A percentile compares a stretch with the other conserved stretches of the same genome.
phyloP scores from a whole-genome alignment of 2,113 vertebrate species.

The Lota lota region DNA sequence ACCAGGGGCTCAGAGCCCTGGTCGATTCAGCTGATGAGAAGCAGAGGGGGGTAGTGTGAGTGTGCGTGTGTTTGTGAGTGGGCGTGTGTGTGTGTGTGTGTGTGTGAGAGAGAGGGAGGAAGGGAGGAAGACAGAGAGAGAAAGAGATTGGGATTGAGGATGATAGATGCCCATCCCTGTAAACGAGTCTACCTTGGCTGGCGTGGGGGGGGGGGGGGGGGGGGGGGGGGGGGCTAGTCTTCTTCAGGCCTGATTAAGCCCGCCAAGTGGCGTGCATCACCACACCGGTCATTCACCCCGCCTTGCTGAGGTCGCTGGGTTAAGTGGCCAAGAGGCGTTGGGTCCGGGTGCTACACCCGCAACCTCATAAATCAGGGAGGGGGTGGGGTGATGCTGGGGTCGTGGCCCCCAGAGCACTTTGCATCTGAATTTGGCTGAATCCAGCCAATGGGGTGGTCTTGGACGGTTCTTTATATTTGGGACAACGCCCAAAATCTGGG shows the following conservation, averaged over 20 bases:
- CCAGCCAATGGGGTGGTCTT: too few species aligned
- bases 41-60: conserved; percentile 18
- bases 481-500: too few species aligned
- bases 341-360: conserved; percentile 14
- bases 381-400: too few species aligned
- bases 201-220: too few species aligned
- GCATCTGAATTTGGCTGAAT: too few species aligned
- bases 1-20: conserved; percentile 51
- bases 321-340: conserved; percentile 50
- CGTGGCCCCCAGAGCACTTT: too few species aligned
- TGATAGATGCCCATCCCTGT: conserved; percentile 60
- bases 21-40: conserved; percentile 66
- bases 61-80: not conserved
- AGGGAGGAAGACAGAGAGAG: not conserved
- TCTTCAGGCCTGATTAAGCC: conserved; percentile 63
- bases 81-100: not conserved
- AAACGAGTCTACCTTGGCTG: conserved; percentile 30
- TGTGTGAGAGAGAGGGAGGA: conserved; percentile 1
- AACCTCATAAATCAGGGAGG: conserved; percentile 29
- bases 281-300: conserved; percentile 40
- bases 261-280: conserved; percentile 49
- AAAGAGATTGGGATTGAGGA: conserved; percentile 6
- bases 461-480: too few species aligned
- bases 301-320: conserved; percentile 42
- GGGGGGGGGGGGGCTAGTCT: conserved; percentile 39